Evolutionary conservation across 2,888 invertebrate species (phyloP), one percentile per base, ranked within the genome.

Genomic region (Trichogramma evanescens): DNA sequence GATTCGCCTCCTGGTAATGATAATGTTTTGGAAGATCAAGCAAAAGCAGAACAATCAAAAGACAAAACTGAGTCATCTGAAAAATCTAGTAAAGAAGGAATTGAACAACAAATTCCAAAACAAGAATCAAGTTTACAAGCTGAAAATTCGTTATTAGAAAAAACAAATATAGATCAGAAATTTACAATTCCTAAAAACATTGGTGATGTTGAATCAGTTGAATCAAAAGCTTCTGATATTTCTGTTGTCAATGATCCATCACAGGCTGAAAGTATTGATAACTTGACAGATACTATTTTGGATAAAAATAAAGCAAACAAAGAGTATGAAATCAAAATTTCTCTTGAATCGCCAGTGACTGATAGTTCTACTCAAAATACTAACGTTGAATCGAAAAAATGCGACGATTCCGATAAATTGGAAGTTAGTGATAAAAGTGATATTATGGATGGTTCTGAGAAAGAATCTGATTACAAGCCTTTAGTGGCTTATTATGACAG

Each of bases 401-500:
- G 26, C 26, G 26, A 26, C 26, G 26, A 26, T 26, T 26, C 48
- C 40, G 10, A 4, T 13, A 13, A 26, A 42, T 6, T 26, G 7
- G 50, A 41, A 44, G 55, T 58, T 38, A 44, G 6, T 7, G 48
- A 63, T 56, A 52, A 59, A 53, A 60, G 56, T 46, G 58, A 58
- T 39, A 55, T 50, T 48, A 10, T 42, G 38, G 43, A 10, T 5
- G 45, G 55, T 40, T 50, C 59, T 4, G 59, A 45, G 13, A 43
- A 10, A 4, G 45, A 57, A 43, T 50, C 59, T 4, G 59, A 49
- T 41, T 58, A 45, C 26, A 61, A 62, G 44, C 54, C 63, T 13
- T 57, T 65, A 7, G 64, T 65, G 5, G n/a, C 64, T 44, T 56
- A 56, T 43, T 65, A 64, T 45, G 56, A 63, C 41, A 63, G 62